Evolutionary conservation across 2,888 invertebrate species (phyloP).

Genomic region (Tuberolachnus salignus): DNA sequence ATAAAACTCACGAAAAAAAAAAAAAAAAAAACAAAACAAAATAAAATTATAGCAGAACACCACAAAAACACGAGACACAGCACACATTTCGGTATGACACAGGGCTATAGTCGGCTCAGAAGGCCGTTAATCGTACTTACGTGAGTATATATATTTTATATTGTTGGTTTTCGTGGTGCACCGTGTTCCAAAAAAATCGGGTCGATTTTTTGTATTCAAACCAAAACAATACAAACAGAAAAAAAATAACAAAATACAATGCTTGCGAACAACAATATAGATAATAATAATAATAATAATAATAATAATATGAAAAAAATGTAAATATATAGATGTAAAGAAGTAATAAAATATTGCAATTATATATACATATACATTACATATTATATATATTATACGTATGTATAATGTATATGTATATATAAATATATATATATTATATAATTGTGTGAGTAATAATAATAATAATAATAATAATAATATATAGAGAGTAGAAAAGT

Average conservation of each 20-base stretch:
- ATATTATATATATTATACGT: background rate
- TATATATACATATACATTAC: constrained; percentile 13
- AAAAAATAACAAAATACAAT: constrained; percentile 57
- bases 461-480: no score
- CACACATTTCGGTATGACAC: constrained; percentile 56
- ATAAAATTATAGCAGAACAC: constrained; percentile 50
- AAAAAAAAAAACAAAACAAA: constrained; percentile 20
- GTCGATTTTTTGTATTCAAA: constrained; percentile 56
- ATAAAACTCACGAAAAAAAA: constrained; percentile 24
- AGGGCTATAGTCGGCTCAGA: constrained; percentile 51
- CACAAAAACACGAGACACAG: constrained; percentile 57
- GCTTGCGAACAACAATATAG: constrained; percentile 52
- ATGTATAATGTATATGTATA: constrained; percentile 13
- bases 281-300: constrained; percentile 45
- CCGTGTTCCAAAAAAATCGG: constrained; percentile 56
- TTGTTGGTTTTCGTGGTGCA: constrained; percentile 57
- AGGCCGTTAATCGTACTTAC: constrained; percentile 49
- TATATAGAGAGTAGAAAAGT: constrained; percentile 44
- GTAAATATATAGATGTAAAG: constrained; percentile 12
- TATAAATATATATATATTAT: constrained; percentile 5
- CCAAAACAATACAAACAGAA: constrained; percentile 57
- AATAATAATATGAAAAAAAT: constrained; percentile 16
- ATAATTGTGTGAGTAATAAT: no score
- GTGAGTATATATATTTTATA: constrained; percentile 51
- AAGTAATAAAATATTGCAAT: constrained; percentile 51